Evolutionary conservation across 1,140 invertebrate species (phyloP).

Genomic region (Drosophila simulans): DNA sequence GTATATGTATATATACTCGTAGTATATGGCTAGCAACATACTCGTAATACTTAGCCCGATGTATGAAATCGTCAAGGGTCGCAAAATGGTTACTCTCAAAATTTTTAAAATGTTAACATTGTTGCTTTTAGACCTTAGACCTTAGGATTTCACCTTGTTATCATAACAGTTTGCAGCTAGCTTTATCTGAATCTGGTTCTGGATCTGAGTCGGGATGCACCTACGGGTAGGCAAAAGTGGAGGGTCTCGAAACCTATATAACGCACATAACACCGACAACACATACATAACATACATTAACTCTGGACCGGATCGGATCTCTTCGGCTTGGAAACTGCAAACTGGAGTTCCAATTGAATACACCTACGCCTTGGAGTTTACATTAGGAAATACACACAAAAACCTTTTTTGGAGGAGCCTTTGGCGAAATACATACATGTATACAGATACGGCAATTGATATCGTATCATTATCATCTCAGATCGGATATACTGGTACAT

Average conservation of each 20-base stretch:
- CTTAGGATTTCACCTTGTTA: constrained; percentile 74
- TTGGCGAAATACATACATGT: constrained; percentile 1
- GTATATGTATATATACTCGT: constrained; percentile 13
- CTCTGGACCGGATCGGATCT: constrained; percentile 15
- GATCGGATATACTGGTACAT: constrained; percentile 6
- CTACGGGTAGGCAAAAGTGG: not conserved
- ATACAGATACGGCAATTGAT: constrained; percentile 6
- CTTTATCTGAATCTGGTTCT: constrained; percentile 4
- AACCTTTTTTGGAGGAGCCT: constrained; percentile 14
- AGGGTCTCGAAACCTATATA: constrained; percentile 13
- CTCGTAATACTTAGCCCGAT: constrained; percentile 8
- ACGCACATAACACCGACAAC: constrained; percentile 43
- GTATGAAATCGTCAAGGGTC: constrained; percentile 27
- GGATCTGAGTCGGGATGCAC: not conserved
- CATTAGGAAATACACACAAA: constrained; percentile 22
- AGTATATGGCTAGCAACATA: constrained; percentile 11
- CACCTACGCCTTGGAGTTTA: not conserved
- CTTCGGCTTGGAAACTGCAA: not conserved
- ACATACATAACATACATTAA: constrained; percentile 24
- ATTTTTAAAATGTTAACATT: constrained; percentile 79
- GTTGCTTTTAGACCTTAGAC: constrained; percentile 67
- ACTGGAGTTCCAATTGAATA: constrained; percentile 15
- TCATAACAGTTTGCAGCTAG: constrained; percentile 30
- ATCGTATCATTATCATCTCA: not conserved
- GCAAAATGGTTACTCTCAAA: constrained; percentile 60